Percentiles rank a stretch among this genome's conserved stretches.
phyloP scores from a whole-genome alignment of 2,888 invertebrate genomes.

The Dasypogon diadema region DNA sequence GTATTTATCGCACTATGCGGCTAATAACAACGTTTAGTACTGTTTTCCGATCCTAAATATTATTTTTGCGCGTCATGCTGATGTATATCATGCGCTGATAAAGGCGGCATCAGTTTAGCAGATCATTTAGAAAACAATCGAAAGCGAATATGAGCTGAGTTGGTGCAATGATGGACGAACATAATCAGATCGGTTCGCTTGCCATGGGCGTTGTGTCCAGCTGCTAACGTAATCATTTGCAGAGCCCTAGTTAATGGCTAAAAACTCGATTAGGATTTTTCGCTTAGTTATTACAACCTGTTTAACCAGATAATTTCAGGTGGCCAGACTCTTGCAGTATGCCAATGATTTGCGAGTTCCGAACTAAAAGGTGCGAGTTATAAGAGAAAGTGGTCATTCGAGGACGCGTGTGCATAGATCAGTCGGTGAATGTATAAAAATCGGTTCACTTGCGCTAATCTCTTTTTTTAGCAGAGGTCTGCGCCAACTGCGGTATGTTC shows the following conservation, averaged over 20 bases:
- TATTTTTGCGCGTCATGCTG: no score
- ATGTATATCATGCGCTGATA: no score
- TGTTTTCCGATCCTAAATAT: no score
- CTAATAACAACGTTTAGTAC: no score
- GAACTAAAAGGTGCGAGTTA: conserved; percentile 21
- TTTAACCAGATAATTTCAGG: conserved; percentile 15
- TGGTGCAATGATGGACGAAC: conserved; percentile 24
- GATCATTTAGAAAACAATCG: no score
- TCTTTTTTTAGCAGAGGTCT: conserved; percentile 10
- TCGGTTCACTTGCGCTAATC: neutral
- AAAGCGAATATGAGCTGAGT: no score
- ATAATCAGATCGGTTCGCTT: conserved; percentile 22
- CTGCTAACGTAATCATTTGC: conserved; percentile 20
- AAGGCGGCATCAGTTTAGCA: no score
- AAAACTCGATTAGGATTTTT: conserved; percentile 47
- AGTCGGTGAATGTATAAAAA: conserved; percentile 16
- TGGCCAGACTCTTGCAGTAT: neutral
- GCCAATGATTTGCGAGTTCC: conserved; percentile 46
- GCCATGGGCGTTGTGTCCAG: conserved; percentile 16
- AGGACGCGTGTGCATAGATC: conserved; percentile 24
- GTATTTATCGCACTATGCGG: no score
- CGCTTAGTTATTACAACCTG: conserved; percentile 35
- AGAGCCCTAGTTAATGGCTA: conserved; percentile 32
- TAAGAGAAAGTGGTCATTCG: conserved; percentile 47
- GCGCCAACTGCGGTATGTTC: conserved; percentile 5